Base-by-base conservation (phyloP, 2,888 invertebrate genomes). In the Tipula lateralis region DNA sequence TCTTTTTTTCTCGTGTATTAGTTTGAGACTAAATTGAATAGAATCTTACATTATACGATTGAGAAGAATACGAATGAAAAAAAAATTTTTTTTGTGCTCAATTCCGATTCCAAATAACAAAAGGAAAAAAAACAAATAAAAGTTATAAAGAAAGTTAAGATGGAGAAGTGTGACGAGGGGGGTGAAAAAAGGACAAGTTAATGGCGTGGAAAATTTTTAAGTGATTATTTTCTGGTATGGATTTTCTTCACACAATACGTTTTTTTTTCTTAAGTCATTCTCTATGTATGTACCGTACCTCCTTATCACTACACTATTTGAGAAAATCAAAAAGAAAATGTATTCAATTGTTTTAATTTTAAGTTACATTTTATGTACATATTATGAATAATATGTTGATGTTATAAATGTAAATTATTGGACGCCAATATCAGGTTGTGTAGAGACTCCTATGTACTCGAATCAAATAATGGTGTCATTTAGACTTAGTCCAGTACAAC, bases 21-120 rank as follows among this genome's bases (percentile, higher is more conserved):
- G 66, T 66, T 66, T 66, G 66, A 66, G 66, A 66, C 66, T 66
- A 66, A 66, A 66, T 66, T 66, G 66, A 66, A 66, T 66, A 66
- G 66, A 66, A 66, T 66, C 66, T 66, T 66, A 66, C 24, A n/a
- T 13, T 36, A 36, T n/a, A 66, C 66, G 66, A 66, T n/a, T n/a
- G 66, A 66, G 50, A 66, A 66, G 66, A 66, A 66, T 66, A 66
- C 19, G 12, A 24, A 44, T n/a, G 2, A 24, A 66, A 66, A 7
- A 66, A 66, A 13, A n/a, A 44, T 44, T 44, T 50, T 9, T 66
- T 24, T 66, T 66, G 19, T 66, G 66, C 24, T 66, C 24, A 24
- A 66, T 66, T 66, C 19, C 66, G 24, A 66, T 66, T 66, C 66
- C 24, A 66, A 66, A 66, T 66, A 66, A 66, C 24, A 24, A 66